These are phyloP conservation scores for Batillaria attramentaria DNA, from an alignment of 1,140 invertebrate species.

Conservation along the genomic window DNA sequence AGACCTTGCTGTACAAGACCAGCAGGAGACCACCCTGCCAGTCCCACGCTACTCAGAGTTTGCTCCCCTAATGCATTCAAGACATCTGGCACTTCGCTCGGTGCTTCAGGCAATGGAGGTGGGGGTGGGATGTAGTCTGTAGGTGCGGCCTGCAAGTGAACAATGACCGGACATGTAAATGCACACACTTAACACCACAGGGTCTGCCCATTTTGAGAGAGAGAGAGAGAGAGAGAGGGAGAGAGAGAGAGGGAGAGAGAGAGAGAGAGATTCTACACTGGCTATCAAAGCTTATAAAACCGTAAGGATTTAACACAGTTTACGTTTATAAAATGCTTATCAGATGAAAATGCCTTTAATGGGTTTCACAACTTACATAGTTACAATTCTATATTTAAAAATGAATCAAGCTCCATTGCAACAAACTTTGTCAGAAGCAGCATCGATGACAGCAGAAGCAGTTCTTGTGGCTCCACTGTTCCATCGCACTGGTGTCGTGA, in stretches of 20 bases:
- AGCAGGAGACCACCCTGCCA: slow-evolving; percentile 83
- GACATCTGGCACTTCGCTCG: slow-evolving; percentile 29
- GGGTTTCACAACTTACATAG: background rate
- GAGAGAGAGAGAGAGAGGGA: too few relatives aligned
- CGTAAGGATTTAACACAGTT: background rate
- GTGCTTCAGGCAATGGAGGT: slow-evolving; percentile 35
- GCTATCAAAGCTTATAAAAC: background rate
- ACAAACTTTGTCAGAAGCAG: slow-evolving; percentile 25
- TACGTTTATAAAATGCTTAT: background rate
- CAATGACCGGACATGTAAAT: background rate
- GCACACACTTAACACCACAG: background rate
- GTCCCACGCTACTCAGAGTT: slow-evolving; percentile 83
- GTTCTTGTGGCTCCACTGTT: slow-evolving; percentile 13
- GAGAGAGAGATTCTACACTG: background rate
- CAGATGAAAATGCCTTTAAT: background rate
- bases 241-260: background rate
- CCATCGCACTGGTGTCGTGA: slow-evolving; percentile 24
- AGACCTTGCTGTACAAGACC: slow-evolving; percentile 85
- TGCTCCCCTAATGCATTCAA: slow-evolving; percentile 79
- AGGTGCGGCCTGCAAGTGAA: slow-evolving; percentile 15
- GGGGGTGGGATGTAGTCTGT: slow-evolving; percentile 56
- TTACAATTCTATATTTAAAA: background rate
- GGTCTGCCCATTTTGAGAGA: too few relatives aligned
- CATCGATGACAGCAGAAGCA: slow-evolving; percentile 26
- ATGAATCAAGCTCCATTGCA: background rate